phyloP scores from a whole-genome alignment of 2,888 invertebrate genomes.

The Agelastica alni region DNA sequence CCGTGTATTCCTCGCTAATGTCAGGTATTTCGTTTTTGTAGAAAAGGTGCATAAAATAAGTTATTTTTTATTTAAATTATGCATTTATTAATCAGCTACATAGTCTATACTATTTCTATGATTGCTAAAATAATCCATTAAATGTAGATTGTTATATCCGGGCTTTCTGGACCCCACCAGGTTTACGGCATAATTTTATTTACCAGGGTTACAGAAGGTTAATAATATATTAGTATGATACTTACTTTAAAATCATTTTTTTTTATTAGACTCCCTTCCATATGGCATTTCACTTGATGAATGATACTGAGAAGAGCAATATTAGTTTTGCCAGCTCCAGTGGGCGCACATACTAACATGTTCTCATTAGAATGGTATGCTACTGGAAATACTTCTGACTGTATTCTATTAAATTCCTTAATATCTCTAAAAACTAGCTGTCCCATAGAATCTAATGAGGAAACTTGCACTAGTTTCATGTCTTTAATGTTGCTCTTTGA shows the following conservation, averaged over 20 bases:
- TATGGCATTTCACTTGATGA: conserved; percentile 85
- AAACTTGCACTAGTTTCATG: conserved; percentile 56
- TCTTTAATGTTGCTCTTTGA: conserved; percentile 63
- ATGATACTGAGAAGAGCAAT: conserved; percentile 93
- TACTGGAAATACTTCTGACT: conserved; percentile 92
- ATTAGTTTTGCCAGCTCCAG: conserved; percentile 99
- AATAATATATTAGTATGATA: no score
- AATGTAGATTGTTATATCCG: no score
- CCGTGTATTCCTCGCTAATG: no score
- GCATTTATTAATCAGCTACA: no score
- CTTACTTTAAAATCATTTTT: conserved; percentile 89
- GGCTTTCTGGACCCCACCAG: no score
- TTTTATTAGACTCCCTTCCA: conserved; percentile 79
- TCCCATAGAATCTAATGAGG: conserved; percentile 71
- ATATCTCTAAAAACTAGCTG: conserved; percentile 88
- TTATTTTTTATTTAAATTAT: no score
- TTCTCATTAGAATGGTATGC: conserved; percentile 98
- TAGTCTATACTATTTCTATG: no score
- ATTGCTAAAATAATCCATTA: no score
- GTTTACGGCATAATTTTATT: no score
- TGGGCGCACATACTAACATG: conserved; percentile 96
- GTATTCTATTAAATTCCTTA: conserved; percentile 88
- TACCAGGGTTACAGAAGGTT: no score
- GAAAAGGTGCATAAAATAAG: no score
- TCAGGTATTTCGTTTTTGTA: no score